phyloP scores from a whole-genome alignment of 2,113 vertebrate genomes.

The Onychostruthus taczanowskii region DNA sequence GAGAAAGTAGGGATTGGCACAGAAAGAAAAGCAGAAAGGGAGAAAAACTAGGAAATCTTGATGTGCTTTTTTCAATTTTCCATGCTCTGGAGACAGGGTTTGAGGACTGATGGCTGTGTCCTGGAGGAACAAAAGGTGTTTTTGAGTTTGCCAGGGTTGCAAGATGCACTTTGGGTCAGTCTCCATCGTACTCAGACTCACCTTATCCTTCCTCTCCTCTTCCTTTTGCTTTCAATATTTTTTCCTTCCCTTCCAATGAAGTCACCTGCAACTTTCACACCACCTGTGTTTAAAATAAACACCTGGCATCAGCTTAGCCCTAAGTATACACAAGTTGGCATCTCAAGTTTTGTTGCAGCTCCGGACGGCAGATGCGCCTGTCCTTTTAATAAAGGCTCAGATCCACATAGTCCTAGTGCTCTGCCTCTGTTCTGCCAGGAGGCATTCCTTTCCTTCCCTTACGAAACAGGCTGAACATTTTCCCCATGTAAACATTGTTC shows the following conservation, averaged over 20 bases:
- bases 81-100: neutral
- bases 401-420: neutral
- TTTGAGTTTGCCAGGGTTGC: neutral
- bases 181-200: neutral
- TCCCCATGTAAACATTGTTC: constrained; percentile 11
- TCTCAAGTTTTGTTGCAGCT: neutral
- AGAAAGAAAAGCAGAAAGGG: neutral
- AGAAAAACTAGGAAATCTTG: neutral
- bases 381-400: constrained; percentile 15
- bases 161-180: neutral
- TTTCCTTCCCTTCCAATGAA: neutral
- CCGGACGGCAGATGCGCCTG: neutral
- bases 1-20: neutral
- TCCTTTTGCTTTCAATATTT: neutral
- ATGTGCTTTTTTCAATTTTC: neutral
- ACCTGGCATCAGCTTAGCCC: neutral
- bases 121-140: neutral
- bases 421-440: constrained; percentile 19
- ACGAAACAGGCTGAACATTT: neutral
- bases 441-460: constrained; percentile 21
- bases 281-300: constrained; percentile 11
- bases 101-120: neutral
- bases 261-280: neutral
- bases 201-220: neutral
- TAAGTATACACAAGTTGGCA: neutral